Base-by-base conservation (phyloP, 2,113 vertebrate species). In the Sander lucioperca region DNA sequence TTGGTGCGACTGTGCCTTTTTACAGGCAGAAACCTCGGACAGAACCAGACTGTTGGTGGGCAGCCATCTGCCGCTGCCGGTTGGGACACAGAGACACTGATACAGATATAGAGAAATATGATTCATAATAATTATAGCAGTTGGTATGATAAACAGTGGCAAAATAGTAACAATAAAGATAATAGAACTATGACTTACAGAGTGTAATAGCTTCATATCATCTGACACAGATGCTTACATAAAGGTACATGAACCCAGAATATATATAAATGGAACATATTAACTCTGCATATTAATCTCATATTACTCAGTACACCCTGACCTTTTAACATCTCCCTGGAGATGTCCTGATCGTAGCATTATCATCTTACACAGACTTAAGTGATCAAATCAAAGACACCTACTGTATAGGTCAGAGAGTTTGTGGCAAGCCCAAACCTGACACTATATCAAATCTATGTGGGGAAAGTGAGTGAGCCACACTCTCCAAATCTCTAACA, bases 371-470 rank as follows among this genome's bases (percentile, higher is more conserved):
- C 18, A 58, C 71, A 61, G 47, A 64, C 12, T 75, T 15, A 57
- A 54, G 13, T 54, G 57, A 53, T 57, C 10, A 3, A 43, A 21
- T 74, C 14, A 67, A 51, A 69, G 70, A 78, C 19, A 54, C 64
- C 48, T 43, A 10, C 39, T 43, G 9, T 77, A 15, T 19, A 80
- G 30, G 65, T 76, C 43, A 72, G 21, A 36, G 15, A 64, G 77
- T 74, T 62, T 25, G 36, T 48, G 54, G 72, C 88, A 79, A 79
- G 88, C 48, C 68, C 56, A 1, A 56, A 82, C 79, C 48, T 76
- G 88, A 86, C 9, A 10, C 16, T 51, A 7, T 9, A 15, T 61
- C 7, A 57, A n/a, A 47, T 61, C n/a, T 74, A 1, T 79, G 57
- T 6, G 18, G 8, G 65, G 16, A 73, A 48, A 70, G 15, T 10